phyloP scores from a whole-genome alignment of 2,113 vertebrate species.

The Corapipo altera region DNA sequence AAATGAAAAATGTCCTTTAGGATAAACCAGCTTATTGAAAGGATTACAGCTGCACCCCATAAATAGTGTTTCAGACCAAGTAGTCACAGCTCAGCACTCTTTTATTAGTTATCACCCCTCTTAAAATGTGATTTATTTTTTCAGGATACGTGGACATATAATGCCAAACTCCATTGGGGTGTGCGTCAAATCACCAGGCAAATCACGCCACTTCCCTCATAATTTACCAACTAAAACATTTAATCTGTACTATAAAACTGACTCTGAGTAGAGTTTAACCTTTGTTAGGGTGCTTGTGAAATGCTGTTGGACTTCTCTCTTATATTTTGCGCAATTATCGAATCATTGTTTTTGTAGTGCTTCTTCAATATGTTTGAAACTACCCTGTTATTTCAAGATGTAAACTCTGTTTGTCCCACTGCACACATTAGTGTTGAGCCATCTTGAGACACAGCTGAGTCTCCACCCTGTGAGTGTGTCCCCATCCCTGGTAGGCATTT shows the following conservation, averaged over 20 bases:
- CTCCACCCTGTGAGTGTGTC: background rate
- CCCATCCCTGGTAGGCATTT: background rate
- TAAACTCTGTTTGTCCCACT: background rate
- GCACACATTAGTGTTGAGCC: background rate
- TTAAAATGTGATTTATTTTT: conserved; percentile 5
- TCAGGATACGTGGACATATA: background rate
- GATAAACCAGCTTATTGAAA: background rate
- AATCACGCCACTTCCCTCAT: background rate
- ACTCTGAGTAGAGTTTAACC: background rate
- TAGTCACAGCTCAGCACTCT: background rate
- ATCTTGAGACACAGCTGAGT: background rate
- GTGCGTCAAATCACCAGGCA: background rate
- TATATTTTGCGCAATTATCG: background rate
- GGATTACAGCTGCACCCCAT: background rate
- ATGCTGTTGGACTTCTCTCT: background rate
- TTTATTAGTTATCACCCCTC: background rate
- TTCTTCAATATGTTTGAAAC: background rate
- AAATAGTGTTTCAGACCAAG: background rate
- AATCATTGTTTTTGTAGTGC: background rate
- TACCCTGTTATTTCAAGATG: background rate
- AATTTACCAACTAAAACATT: background rate
- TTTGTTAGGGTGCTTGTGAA: background rate
- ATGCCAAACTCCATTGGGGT: background rate
- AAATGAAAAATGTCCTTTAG: background rate
- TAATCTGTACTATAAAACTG: background rate